phyloP scores from a whole-genome alignment of 2,113 vertebrate species.

The Heterotis niloticus region DNA sequence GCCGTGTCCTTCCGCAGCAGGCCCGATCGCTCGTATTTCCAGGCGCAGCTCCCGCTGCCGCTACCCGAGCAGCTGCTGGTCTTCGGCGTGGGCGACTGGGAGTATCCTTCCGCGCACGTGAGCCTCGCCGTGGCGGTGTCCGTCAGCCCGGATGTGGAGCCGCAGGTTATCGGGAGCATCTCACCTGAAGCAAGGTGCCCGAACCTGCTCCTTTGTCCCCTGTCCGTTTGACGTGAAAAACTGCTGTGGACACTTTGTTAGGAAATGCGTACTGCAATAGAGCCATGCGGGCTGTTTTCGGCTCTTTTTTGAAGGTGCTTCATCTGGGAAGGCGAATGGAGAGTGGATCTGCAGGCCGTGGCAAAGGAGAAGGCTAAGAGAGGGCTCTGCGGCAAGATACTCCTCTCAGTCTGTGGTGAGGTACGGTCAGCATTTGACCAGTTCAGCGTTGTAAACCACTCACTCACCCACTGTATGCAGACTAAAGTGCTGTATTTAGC shows the following conservation, averaged over 20 bases:
- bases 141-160: constrained; percentile 48
- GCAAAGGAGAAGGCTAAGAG: constrained; percentile 59
- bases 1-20: constrained; percentile 55
- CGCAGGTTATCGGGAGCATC: constrained; percentile 71
- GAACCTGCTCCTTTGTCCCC: not conserved
- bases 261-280: no score
- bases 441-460: no score
- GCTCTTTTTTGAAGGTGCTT: constrained; percentile 63
- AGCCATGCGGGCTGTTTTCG: no score
- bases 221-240: not conserved
- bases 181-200: constrained; percentile 59
- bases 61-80: constrained; percentile 74
- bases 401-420: constrained; percentile 69
- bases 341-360: constrained; percentile 58
- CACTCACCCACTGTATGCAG: no score
- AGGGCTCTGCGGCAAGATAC: constrained; percentile 69
- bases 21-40: constrained; percentile 64
- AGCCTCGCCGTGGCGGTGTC: constrained; percentile 62
- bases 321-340: constrained; percentile 79
- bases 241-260: not conserved
- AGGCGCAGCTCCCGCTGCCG: constrained; percentile 71
- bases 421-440: constrained; percentile 42
- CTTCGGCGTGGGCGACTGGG: constrained; percentile 81
- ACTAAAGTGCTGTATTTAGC: no score
- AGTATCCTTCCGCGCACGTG: constrained; percentile 48